Evolutionary conservation across 1,140 invertebrate species (phyloP), one percentile per base, ranked within the genome.

Genomic region (Pseudomyrmex pallidus): DNA sequence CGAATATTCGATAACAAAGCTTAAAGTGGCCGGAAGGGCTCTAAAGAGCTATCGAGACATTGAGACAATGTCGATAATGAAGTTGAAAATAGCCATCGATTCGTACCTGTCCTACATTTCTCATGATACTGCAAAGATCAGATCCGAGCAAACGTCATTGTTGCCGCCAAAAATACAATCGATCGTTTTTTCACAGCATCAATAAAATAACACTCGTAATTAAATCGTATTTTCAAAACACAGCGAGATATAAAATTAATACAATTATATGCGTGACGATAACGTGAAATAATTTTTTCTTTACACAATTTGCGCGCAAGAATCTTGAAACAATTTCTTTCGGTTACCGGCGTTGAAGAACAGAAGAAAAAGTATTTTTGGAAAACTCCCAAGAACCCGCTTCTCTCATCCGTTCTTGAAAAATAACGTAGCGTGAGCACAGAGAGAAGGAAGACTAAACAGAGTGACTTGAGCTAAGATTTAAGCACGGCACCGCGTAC

Each of bases 51-150:
- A 54, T 80, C 66, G 54, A 80, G 76, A 72, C 4, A 50, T 80
- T 5, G 15, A 80, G 72, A 67, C 59, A 22, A 80, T 56, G 64
- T 78, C 76, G 66, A 80, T 80, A 80, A 80, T 72, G 50, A 80
- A 80, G 76, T 61, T 56, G 20, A 72, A 80, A 80, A 80, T 80
- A 80, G 54, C 54, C 67, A 72, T 80, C 46, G 66, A 80, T 80
- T 80, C 54, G 76, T 80, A 80, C 15, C 15, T 72, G 54, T 5
- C 66, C 76, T 50, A 80, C 44, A 80, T 80, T 70, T 78, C 64
- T 70, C 52, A 10, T 17, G 25, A 59, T 25, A 13, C 44, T 57
- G 52, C 44, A 2, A 59, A 12, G 76, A 80, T 78, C 54, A 80
- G 54, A 13, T 74, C 68, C 57, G 35, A 22, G 25, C 13, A 59